These are phyloP conservation scores for Cephus nigrinus DNA, from an alignment of 2,888 invertebrate genomes.

Conservation along the genomic window DNA sequence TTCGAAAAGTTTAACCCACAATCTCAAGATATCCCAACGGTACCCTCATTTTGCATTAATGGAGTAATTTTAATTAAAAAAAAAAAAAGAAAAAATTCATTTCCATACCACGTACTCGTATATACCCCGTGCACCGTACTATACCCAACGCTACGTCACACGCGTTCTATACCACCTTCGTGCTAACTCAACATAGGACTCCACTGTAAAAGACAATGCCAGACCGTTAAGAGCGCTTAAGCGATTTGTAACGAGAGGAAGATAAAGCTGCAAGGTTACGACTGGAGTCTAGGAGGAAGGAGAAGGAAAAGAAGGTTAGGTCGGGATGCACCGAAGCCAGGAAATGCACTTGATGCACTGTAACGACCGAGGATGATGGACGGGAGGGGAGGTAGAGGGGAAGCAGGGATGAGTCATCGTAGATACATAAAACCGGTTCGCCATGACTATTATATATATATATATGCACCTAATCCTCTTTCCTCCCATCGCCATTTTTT, in stretches of 20 bases:
- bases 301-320: constrained; percentile 23
- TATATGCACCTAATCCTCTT: constrained; percentile 18
- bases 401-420: constrained; percentile 61
- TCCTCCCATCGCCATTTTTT: constrained; percentile 4
- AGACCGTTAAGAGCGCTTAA: not conserved
- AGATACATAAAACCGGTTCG: constrained; percentile 64
- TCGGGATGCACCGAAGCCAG: constrained; percentile 50
- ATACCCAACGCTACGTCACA: not conserved
- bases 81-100: not conserved
- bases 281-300: constrained; percentile 23
- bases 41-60: not conserved
- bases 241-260: constrained; percentile 1
- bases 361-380: not conserved
- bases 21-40: not conserved
- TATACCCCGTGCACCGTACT: not conserved
- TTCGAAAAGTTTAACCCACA: not conserved
- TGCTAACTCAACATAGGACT: not conserved
- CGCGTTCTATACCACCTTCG: not conserved
- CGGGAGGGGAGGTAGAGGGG: not conserved
- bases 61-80: not conserved
- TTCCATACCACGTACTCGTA: not conserved
- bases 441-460: constrained; percentile 34
- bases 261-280: not conserved
- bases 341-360: constrained; percentile 64
- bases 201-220: not conserved